phyloP scores from a whole-genome alignment of 2,888 invertebrate species.

The Leptogaster cylindrica region DNA sequence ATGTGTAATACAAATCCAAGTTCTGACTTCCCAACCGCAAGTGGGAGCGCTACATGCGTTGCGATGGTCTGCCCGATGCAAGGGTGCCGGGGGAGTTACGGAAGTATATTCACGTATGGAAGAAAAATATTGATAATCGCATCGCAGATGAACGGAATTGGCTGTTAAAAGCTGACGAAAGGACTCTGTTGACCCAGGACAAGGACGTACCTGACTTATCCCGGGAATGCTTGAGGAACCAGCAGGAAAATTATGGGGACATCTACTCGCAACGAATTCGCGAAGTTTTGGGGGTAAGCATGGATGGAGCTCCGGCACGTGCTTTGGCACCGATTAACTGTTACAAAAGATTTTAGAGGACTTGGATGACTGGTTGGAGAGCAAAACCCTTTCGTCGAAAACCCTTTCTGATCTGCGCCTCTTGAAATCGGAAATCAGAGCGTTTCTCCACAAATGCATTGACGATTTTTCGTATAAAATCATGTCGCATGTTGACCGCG shows the following conservation, averaged over 20 bases:
- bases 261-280: constrained; percentile 57
- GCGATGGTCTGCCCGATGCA: constrained; percentile 60
- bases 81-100: constrained; percentile 60
- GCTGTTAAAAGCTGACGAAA: constrained; percentile 59
- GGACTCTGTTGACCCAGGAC: constrained; percentile 60
- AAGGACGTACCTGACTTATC: constrained; percentile 56
- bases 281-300: constrained; percentile 60
- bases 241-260: constrained; percentile 59
- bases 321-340: background rate
- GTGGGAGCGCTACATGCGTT: constrained; percentile 62
- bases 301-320: background rate
- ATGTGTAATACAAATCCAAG: too few species aligned
- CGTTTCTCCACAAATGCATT: constrained; percentile 55
- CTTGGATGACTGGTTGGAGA: constrained; percentile 55
- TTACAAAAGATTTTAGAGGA: constrained; percentile 49
- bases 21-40: constrained; percentile 43
- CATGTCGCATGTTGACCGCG: constrained; percentile 60
- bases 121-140: constrained; percentile 52
- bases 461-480: constrained; percentile 61
- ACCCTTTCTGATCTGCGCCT: constrained; percentile 54
- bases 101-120: constrained; percentile 61
- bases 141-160: constrained; percentile 57
- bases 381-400: constrained; percentile 51
- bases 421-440: constrained; percentile 58
- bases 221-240: constrained; percentile 53